A percentile compares a stretch with the other conserved stretches of the same genome.
Evolutionary conservation across 1,140 invertebrate genomes (phyloP).

Genomic region (Hestina assimilis): DNA sequence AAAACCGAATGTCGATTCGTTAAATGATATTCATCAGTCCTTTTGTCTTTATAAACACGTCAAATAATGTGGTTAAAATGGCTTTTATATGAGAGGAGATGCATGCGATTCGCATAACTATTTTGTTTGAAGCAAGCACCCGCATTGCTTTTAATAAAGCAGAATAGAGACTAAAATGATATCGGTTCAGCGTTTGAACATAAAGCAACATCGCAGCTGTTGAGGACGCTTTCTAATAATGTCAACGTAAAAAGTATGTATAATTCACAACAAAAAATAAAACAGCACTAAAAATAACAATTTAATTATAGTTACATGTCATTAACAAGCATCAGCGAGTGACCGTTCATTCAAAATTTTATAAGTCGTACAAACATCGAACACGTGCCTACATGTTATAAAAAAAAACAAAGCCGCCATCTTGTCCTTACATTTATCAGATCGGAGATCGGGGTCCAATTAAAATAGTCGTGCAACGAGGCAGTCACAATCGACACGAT

Average conservation of each 20-base stretch:
- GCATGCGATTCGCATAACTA: conserved; percentile 59
- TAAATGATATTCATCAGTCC: conserved; percentile 74
- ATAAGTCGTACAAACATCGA: conserved; percentile 49
- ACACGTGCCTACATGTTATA: conserved; percentile 58
- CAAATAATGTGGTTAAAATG: conserved; percentile 53
- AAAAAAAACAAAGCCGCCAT: conserved; percentile 62
- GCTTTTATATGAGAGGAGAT: conserved; percentile 49
- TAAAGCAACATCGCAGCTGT: background rate
- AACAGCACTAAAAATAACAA: too few species aligned
- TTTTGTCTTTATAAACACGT: conserved; percentile 76
- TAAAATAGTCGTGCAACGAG: conserved; percentile 76
- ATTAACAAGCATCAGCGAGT: conserved; percentile 26
- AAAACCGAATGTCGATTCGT: conserved; percentile 70
- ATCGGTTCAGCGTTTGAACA: conserved; percentile 5
- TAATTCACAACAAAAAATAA: too few species aligned
- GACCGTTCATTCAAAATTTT: conserved; percentile 35
- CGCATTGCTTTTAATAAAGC: conserved; percentile 51
- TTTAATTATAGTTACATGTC: conserved; percentile 7
- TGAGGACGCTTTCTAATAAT: background rate
- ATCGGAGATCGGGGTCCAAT: conserved; percentile 69
- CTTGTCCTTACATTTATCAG: conserved; percentile 66
- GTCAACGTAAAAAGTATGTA: too few species aligned
- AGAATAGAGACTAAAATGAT: conserved; percentile 8
- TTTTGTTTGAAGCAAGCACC: conserved; percentile 54
- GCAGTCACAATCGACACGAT: conserved; percentile 70